Conservation (phyloP, 1,140 invertebrate species). For the Eumeta japonica region DNA sequence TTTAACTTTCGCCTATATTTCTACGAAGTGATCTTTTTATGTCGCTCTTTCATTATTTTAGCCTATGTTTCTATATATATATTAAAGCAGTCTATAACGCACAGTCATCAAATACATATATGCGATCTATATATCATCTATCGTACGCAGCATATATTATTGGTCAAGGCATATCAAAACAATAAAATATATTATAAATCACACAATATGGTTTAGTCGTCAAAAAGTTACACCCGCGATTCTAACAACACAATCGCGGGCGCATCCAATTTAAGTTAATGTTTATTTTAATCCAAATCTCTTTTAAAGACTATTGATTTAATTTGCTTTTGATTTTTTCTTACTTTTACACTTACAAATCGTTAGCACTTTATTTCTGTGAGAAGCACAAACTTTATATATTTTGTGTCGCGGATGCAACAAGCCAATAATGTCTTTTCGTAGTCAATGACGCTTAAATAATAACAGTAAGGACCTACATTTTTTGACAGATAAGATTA, state of each 20-base stretch:
- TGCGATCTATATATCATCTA: not conserved
- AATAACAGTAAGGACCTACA: slow-evolving; percentile 2
- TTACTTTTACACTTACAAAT: not conserved
- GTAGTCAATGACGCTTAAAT: not conserved
- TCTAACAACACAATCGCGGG: not conserved
- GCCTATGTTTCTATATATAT: not conserved
- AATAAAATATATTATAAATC: slow-evolving; percentile 1
- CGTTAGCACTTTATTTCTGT: not conserved
- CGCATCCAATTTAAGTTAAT: not conserved
- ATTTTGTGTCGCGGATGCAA: slow-evolving; percentile 1
- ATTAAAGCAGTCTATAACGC: not conserved
- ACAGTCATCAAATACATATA: not conserved
- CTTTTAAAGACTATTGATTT: not conserved
- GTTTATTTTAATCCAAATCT: not conserved
- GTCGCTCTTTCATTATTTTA: slow-evolving; percentile 1
- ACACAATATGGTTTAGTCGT: not conserved
- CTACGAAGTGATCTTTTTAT: slow-evolving; percentile 1
- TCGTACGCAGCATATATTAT: not conserved
- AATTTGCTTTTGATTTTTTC: not conserved
- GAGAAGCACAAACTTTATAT: not conserved
- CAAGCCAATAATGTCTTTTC: not conserved
- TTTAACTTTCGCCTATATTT: slow-evolving; percentile 4
- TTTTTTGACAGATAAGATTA: slow-evolving; percentile 1
- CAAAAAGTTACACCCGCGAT: slow-evolving; percentile 2
- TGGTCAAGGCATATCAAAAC: not conserved